Percentiles rank a stretch among this genome's conserved stretches.
Evolutionary conservation across 2,113 vertebrate species (phyloP).

Genomic region (Proteles cristata): DNA sequence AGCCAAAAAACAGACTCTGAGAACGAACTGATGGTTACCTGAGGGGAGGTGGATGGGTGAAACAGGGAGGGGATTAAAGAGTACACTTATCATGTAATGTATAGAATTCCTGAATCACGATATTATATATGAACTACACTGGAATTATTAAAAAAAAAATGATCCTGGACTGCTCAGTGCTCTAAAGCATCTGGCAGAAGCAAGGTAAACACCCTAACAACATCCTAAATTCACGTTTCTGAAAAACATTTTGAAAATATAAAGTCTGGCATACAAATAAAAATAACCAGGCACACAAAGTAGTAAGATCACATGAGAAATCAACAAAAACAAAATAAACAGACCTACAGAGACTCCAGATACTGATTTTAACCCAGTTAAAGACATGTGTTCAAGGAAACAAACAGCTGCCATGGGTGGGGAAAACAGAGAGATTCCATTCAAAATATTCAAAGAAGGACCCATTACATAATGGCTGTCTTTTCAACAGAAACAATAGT

Average conservation of each 20-base stretch:
- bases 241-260: background rate
- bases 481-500: background rate
- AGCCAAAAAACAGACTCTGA: background rate
- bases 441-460: background rate
- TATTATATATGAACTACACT: background rate
- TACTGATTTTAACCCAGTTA: background rate
- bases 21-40: background rate
- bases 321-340: background rate
- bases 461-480: background rate
- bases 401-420: background rate
- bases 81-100: background rate
- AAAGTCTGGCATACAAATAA: background rate
- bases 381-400: background rate
- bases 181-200: background rate
- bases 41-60: background rate
- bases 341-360: background rate
- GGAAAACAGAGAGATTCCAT: background rate
- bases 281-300: background rate
- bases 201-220: background rate
- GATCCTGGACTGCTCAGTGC: background rate
- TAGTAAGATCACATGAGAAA: background rate
- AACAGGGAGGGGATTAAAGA: background rate
- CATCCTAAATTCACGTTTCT: background rate
- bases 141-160: background rate
- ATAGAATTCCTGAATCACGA: background rate